These are phyloP conservation scores for Gouania willdenowi DNA, from an alignment of 2,797 vertebrate species.

Conservation along the genomic window DNA sequence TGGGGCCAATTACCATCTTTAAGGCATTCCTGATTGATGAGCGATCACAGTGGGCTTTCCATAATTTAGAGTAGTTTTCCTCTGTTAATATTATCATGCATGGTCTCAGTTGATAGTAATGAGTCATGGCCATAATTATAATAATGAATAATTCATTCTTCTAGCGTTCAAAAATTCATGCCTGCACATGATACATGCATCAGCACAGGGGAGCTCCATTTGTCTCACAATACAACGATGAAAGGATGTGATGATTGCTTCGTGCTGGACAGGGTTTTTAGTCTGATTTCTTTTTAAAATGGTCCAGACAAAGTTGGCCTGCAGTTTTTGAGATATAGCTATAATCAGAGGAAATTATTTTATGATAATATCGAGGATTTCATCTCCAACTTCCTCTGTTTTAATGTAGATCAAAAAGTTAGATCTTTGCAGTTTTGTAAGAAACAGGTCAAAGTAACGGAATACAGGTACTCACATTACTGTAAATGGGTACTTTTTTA, in stretches of 20 bases:
- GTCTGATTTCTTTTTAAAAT: conserved; percentile 1
- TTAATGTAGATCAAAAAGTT: too few relatives aligned
- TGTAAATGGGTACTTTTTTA: too few relatives aligned
- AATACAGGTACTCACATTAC: too few relatives aligned
- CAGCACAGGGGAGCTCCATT: conserved; percentile 3
- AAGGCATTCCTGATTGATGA: conserved; percentile 45
- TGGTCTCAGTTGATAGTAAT: conserved; percentile 36
- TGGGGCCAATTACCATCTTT: conserved; percentile 64
- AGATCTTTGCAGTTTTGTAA: too few relatives aligned
- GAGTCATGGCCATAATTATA: conserved; percentile 54
- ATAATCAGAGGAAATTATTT: too few relatives aligned
- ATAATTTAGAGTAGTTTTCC: conserved; percentile 51
- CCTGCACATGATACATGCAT: conserved; percentile 12
- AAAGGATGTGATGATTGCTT: conserved; percentile 7
- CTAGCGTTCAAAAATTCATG: conserved; percentile 39
- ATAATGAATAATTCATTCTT: conserved; percentile 54
- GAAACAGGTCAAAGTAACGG: too few relatives aligned
- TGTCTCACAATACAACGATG: conserved; percentile 6
- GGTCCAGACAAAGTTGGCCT: background rate
- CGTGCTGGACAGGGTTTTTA: conserved; percentile 7
- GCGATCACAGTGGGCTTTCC: conserved; percentile 37
- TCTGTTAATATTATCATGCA: conserved; percentile 38
- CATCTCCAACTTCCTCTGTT: background rate
- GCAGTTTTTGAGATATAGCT: background rate
- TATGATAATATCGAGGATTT: too few relatives aligned